A percentile compares a stretch with the other conserved stretches of the same genome.
phyloP scores from a whole-genome alignment of 2,113 vertebrate species.

The Grammomys dolichurus region DNA sequence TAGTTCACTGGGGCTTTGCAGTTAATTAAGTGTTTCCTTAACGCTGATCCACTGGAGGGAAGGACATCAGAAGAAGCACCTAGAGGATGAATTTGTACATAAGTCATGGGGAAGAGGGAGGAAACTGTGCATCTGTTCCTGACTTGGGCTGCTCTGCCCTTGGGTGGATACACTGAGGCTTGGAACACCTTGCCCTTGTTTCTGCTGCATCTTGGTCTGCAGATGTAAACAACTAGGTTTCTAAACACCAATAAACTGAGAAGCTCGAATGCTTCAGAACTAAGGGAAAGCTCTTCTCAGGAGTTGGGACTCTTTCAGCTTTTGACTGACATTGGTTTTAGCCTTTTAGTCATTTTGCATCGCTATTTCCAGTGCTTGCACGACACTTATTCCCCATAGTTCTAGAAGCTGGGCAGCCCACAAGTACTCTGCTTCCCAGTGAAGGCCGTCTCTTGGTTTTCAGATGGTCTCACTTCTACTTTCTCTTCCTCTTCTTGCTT shows the following conservation, averaged over 20 bases:
- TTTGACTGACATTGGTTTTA: neutral
- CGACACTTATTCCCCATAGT: neutral
- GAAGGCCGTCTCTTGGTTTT: neutral
- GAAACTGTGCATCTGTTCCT: neutral
- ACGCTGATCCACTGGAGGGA: neutral
- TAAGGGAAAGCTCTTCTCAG: neutral
- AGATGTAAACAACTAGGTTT: neutral
- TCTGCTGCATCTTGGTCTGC: neutral
- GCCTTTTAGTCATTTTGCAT: neutral
- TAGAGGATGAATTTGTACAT: neutral
- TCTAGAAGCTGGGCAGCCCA: neutral
- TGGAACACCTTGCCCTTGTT: neutral
- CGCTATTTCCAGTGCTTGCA: neutral
- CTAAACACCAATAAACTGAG: neutral
- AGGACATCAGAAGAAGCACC: neutral
- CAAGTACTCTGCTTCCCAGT: neutral
- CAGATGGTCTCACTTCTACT: neutral
- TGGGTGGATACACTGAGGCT: neutral
- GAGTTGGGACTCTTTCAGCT: neutral
- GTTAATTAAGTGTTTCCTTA: constrained; percentile 37
- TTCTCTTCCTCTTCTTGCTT: neutral
- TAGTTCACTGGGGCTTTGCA: neutral
- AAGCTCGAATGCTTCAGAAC: neutral
- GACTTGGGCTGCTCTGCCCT: neutral
- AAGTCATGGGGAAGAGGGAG: neutral